Conservation (phyloP, 2,888 invertebrate genomes). For the Metalampra italica region DNA sequence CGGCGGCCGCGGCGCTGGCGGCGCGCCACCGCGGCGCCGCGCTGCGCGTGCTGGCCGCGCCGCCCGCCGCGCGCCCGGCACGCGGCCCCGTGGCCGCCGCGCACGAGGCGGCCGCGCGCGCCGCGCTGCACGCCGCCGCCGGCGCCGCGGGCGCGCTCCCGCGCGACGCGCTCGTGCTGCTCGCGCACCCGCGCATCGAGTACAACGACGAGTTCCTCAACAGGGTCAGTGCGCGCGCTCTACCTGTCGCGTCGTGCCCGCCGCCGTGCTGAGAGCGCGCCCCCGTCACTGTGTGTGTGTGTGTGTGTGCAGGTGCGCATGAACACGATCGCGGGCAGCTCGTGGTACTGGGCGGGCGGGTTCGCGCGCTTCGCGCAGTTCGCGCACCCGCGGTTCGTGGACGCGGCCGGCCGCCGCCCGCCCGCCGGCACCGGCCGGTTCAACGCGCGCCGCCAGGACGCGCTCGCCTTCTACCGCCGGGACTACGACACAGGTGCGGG, state of each 20-base stretch:
- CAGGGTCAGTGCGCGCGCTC: slow-evolving; percentile 74
- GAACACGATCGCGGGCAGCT: slow-evolving; percentile 94
- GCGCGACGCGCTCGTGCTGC: slow-evolving; percentile 84
- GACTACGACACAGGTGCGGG: slow-evolving; percentile 80
- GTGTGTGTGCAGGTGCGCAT: slow-evolving; percentile 85
- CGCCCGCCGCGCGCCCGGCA: background rate
- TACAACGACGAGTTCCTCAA: slow-evolving; percentile 92
- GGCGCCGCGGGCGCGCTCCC: slow-evolving; percentile 78
- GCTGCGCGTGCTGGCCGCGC: background rate
- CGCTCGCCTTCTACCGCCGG: slow-evolving; percentile 88
- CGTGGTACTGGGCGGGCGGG: slow-evolving; percentile 94
- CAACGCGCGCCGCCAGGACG: slow-evolving; percentile 76
- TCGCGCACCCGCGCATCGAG: slow-evolving; percentile 83
- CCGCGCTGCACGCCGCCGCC: slow-evolving; percentile 11
- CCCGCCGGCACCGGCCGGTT: slow-evolving; percentile 79
- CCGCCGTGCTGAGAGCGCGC: no score
- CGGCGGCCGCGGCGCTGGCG: background rate
- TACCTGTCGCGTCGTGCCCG: background rate
- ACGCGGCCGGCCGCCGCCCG: slow-evolving; percentile 79
- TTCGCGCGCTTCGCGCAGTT: slow-evolving; percentile 92
- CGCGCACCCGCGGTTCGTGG: slow-evolving; percentile 82
- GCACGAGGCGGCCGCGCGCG: slow-evolving; percentile 17
- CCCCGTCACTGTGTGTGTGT: no score
- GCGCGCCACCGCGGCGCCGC: background rate
- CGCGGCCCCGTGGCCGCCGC: background rate